phyloP scores from a whole-genome alignment of 2,797 vertebrate species.

The Halcyon chelicuti region DNA sequence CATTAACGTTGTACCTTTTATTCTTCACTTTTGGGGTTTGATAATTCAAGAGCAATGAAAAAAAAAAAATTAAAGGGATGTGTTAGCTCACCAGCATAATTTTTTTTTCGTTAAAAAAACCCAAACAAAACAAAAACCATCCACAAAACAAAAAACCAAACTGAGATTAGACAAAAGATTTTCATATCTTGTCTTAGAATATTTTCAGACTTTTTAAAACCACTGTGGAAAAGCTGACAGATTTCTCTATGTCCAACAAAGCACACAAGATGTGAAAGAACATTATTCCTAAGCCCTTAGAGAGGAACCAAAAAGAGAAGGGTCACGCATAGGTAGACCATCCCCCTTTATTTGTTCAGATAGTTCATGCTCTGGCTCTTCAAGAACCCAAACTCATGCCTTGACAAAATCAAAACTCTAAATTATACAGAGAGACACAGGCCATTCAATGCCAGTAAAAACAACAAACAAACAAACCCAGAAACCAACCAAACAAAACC shows the following conservation, averaged over 20 bases:
- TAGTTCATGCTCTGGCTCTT: background rate
- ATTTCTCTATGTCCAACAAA: background rate
- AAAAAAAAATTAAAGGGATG: background rate
- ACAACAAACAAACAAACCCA: background rate
- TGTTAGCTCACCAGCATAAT: background rate
- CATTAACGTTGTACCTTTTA: background rate
- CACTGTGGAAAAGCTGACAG: background rate
- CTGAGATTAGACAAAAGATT: background rate
- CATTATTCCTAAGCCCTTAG: background rate
- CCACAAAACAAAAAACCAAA: background rate
- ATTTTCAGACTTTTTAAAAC: background rate
- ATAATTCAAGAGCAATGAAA: background rate
- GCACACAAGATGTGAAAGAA: background rate
- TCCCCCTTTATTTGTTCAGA: background rate
- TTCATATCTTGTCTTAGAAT: background rate
- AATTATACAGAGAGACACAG: background rate
- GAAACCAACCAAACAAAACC: too few relatives aligned
- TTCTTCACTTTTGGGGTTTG: background rate
- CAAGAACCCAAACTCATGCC: background rate
- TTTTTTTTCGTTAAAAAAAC: background rate
- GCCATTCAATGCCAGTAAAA: background rate
- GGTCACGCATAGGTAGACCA: background rate
- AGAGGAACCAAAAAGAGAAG: background rate
- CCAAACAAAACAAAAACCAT: too few relatives aligned
- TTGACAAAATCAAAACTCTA: background rate